These are phyloP conservation scores for Volucella bombylans DNA, from an alignment of 2,888 invertebrate genomes.

Conservation along the genomic window DNA sequence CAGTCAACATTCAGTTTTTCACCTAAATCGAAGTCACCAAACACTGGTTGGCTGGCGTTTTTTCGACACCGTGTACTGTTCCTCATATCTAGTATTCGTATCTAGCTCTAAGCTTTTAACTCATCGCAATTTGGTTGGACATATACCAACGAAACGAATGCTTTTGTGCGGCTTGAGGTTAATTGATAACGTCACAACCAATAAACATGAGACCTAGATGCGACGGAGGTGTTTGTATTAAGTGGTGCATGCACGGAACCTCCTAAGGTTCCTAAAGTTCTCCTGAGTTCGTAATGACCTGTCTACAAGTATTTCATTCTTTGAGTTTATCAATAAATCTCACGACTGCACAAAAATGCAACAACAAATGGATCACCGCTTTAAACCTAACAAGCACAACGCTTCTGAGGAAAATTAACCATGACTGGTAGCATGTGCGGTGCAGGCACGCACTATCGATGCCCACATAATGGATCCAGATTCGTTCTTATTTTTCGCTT, in stretches of 20 bases:
- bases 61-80: slow-evolving; percentile 5
- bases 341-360: slow-evolving; percentile 29
- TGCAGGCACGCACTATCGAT: slow-evolving; percentile 53
- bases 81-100: slow-evolving; percentile 53
- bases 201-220: slow-evolving; percentile 57
- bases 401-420: slow-evolving; percentile 44
- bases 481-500: slow-evolving; percentile 10
- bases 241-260: slow-evolving; percentile 30
- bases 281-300: slow-evolving; percentile 18
- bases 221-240: slow-evolving; percentile 22
- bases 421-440: slow-evolving; percentile 49
- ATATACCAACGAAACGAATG: slow-evolving; percentile 58
- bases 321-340: slow-evolving; percentile 63
- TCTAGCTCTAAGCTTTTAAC: slow-evolving; percentile 50
- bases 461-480: slow-evolving; percentile 61
- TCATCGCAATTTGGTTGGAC: slow-evolving; percentile 60
- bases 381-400: slow-evolving; percentile 1
- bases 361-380: neutral
- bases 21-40: slow-evolving; percentile 17
- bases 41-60: slow-evolving; percentile 17
- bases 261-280: slow-evolving; percentile 3
- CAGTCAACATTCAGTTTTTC: slow-evolving; percentile 24
- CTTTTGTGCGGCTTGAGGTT: slow-evolving; percentile 26
- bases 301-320: neutral
- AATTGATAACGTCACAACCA: slow-evolving; percentile 70